Conservation (phyloP, 2,797 vertebrate genomes). For the Amblyopsis hoosieri region DNA sequence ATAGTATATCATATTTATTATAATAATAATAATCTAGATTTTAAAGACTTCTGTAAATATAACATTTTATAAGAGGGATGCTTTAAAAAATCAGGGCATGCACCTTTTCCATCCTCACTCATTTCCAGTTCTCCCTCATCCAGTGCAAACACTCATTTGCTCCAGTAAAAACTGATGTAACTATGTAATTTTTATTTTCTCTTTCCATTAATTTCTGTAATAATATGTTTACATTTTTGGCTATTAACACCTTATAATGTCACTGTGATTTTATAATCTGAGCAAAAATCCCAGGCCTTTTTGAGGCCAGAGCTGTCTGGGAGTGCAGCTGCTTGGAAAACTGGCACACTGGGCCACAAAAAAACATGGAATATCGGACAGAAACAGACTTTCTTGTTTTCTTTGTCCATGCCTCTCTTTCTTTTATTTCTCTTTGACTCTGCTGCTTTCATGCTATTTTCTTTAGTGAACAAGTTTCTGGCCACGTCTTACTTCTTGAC, state of each 20-base stretch:
- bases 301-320: slow-evolving; percentile 35
- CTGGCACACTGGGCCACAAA: slow-evolving; percentile 62
- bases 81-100: too few species aligned
- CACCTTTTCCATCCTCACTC: too few species aligned
- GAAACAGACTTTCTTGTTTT: slow-evolving; percentile 69
- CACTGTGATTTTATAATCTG: slow-evolving; percentile 56
- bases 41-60: too few species aligned
- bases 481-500: slow-evolving; percentile 55
- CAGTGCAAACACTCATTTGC: background rate
- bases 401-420: slow-evolving; percentile 53
- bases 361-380: slow-evolving; percentile 69
- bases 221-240: slow-evolving; percentile 39
- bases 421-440: slow-evolving; percentile 65
- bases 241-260: slow-evolving; percentile 65
- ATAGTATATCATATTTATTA: too few species aligned
- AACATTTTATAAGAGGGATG: too few species aligned
- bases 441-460: slow-evolving; percentile 61
- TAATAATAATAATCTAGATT: too few species aligned
- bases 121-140: too few species aligned
- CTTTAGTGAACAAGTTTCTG: slow-evolving; percentile 72
- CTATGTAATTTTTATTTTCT: slow-evolving; percentile 52
- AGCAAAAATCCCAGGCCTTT: slow-evolving; percentile 31
- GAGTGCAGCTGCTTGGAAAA: slow-evolving; percentile 61
- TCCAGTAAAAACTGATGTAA: slow-evolving; percentile 28
- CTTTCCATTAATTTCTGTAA: slow-evolving; percentile 55